A percentile compares a stretch with the other conserved stretches of the same genome.
Conservation (phyloP, 2,113 vertebrate species). For the Channa argus region DNA sequence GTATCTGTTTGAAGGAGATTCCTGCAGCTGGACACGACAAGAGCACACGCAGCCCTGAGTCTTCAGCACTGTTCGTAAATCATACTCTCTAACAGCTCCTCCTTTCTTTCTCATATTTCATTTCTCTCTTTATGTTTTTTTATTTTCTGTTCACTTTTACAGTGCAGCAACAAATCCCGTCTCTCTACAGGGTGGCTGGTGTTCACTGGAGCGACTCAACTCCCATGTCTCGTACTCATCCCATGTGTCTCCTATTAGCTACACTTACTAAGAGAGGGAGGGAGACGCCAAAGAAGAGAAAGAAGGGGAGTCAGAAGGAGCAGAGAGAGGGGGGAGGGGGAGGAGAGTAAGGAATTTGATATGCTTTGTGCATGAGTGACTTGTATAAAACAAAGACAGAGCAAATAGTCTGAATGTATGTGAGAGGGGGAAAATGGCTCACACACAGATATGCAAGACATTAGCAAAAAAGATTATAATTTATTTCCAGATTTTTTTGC, state of each 20-base stretch:
- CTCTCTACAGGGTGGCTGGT: constrained; percentile 72
- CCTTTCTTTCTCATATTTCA: constrained; percentile 40
- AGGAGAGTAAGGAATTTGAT: constrained; percentile 73
- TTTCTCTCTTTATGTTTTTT: constrained; percentile 42
- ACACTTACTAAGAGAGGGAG: constrained; percentile 72
- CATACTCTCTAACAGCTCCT: constrained; percentile 64
- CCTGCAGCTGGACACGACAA: constrained; percentile 57
- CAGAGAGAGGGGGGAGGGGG: constrained; percentile 36
- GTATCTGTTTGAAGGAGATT: constrained; percentile 65
- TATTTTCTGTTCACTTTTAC: constrained; percentile 54
- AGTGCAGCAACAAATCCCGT: constrained; percentile 70
- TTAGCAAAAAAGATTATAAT: constrained; percentile 83
- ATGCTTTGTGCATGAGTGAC: constrained; percentile 81
- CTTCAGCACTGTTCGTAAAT: constrained; percentile 69
- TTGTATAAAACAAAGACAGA: constrained; percentile 79
- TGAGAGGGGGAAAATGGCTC: constrained; percentile 4
- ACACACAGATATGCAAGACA: constrained; percentile 46
- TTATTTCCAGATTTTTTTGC: constrained; percentile 84
- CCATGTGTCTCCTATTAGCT: constrained; percentile 86
- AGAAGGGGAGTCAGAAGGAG: constrained; percentile 31
- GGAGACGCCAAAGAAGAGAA: constrained; percentile 31
- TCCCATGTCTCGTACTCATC: constrained; percentile 80
- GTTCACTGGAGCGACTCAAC: constrained; percentile 78
- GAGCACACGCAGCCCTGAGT: constrained; percentile 62
- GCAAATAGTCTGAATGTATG: constrained; percentile 61